Evolutionary conservation across 1,140 invertebrate species (phyloP).

Genomic region (Sycophila sp.): DNA sequence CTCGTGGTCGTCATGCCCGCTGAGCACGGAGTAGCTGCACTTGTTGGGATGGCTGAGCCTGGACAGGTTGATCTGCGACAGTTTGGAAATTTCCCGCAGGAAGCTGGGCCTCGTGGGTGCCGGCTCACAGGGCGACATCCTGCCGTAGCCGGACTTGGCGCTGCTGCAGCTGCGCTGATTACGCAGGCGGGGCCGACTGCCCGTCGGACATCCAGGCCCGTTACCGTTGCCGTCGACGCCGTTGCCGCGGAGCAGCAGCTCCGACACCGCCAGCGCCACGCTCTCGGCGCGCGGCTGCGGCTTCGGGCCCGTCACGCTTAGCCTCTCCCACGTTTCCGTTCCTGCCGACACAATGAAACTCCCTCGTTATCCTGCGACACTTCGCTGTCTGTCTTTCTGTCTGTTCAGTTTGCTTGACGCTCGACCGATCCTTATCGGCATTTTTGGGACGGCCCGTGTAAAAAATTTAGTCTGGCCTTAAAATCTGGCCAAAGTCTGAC

Average conservation of each 20-base stretch:
- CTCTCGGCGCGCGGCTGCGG: slow-evolving; percentile 78
- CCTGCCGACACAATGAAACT: slow-evolving; percentile 62
- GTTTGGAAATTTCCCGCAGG: slow-evolving; percentile 77
- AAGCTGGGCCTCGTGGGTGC: slow-evolving; percentile 65
- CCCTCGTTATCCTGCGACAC: no score
- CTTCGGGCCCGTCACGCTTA: slow-evolving; percentile 74
- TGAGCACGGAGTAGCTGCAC: slow-evolving; percentile 78
- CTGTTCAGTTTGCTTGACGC: no score
- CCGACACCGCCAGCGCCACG: slow-evolving; percentile 70
- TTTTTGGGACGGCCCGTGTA: no score
- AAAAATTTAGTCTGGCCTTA: no score
- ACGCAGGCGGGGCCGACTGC: not conserved
- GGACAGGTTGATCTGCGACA: slow-evolving; percentile 78
- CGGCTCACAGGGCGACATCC: slow-evolving; percentile 57
- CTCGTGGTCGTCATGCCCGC: slow-evolving; percentile 74
- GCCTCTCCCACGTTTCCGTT: slow-evolving; percentile 81
- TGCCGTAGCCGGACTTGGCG: slow-evolving; percentile 28
- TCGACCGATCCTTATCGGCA: no score
- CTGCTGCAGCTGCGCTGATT: not conserved
- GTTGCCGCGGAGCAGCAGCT: slow-evolving; percentile 63
- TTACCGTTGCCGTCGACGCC: slow-evolving; percentile 46
- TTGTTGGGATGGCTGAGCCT: slow-evolving; percentile 73
- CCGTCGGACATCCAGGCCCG: not conserved
- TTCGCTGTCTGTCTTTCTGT: no score
- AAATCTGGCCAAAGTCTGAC: no score